Evolutionary conservation across 30 jellyfish, hydroid and myxozoan genomes (phyloP), one percentile per base, ranked within the genome.

Genomic region (Aurelia aurita complex sp. Pacific): DNA sequence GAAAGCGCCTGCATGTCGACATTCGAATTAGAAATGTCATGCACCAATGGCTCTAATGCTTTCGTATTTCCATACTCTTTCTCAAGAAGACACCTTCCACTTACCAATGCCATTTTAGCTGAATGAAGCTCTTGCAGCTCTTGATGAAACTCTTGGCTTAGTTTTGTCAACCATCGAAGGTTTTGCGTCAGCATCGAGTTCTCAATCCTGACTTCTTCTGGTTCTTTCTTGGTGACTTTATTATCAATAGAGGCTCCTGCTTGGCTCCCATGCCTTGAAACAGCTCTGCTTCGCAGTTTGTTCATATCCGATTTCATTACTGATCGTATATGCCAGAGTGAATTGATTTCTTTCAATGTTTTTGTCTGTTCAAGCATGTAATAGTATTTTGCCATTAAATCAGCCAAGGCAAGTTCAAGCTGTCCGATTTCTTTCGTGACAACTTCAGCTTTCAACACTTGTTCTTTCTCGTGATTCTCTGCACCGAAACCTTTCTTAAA

Each of bases 401-500:
- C 87, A 43, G 93, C 82, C 15, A 84, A 74, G 23, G 93, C 82
- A 64, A 84, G 78, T 57, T 84, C 93, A 9, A 84, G 87, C 57
- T 73, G 87, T 73, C 93, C 93, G 77, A 84, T 84, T 38, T 84
- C 93, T 50, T 84, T 84, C 7, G 87, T 84, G 38, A 84, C 93
- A 42, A 84, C 61, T 64, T 84, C 93, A 29, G 93, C 93, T 51
- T 74, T 84, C 16, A 84, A 80, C 7, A 84, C 74, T 50, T 88
- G 69, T 50, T 84, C 87, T 14, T 61, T 68, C 52, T 73, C 87
- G 82, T 84, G 93, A 55, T 52, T 46, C 57, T 84, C 93, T 34
- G 87, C 35, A 11, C 69, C 59, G 74, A 4, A 73, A 9, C 93
- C 93, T 57, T 84, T 84, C 59, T 84, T 84, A 61, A 84, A 84